These are phyloP conservation scores for Leucophenga varia DNA, from an alignment of 1,140 invertebrate species.

Conservation along the genomic window DNA sequence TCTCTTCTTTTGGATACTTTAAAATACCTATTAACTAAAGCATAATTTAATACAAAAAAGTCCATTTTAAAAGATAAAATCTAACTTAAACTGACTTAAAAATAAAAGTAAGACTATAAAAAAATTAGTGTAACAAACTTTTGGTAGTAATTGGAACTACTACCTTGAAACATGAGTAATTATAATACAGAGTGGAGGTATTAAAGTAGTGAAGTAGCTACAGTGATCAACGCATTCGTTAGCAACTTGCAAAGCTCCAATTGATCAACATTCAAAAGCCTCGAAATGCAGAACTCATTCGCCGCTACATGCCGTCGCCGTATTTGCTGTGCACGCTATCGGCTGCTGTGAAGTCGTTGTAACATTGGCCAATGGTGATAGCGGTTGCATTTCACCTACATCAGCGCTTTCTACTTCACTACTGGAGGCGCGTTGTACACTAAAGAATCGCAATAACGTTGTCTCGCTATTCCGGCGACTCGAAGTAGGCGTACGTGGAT, in stretches of 20 bases:
- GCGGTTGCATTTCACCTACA: slow-evolving; percentile 6
- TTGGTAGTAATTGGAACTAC: neutral
- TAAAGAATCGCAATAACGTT: slow-evolving; percentile 47
- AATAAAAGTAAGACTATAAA: slow-evolving; percentile 28
- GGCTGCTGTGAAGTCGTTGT: slow-evolving; percentile 6
- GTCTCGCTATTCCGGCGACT: slow-evolving; percentile 52
- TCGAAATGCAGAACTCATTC: neutral
- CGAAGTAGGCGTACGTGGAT: slow-evolving; percentile 42
- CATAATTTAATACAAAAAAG: slow-evolving; percentile 6
- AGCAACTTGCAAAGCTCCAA: too few relatives aligned
- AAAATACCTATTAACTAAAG: slow-evolving; percentile 3
- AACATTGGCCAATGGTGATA: neutral
- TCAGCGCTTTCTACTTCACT: neutral
- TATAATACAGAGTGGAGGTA: too few relatives aligned
- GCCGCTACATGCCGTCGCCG: neutral
- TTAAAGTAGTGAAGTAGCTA: too few relatives aligned
- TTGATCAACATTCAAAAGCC: too few relatives aligned
- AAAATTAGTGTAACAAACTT: neutral
- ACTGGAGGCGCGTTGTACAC: slow-evolving; percentile 30
- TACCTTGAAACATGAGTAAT: neutral
- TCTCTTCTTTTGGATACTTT: slow-evolving; percentile 3
- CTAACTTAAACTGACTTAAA: slow-evolving; percentile 27
- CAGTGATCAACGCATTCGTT: too few relatives aligned
- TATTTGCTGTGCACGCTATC: slow-evolving; percentile 19
- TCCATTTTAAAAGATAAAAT: too few relatives aligned